Base-by-base conservation (phyloP, 2,888 invertebrate genomes). In the Dichetophora obliterata region DNA sequence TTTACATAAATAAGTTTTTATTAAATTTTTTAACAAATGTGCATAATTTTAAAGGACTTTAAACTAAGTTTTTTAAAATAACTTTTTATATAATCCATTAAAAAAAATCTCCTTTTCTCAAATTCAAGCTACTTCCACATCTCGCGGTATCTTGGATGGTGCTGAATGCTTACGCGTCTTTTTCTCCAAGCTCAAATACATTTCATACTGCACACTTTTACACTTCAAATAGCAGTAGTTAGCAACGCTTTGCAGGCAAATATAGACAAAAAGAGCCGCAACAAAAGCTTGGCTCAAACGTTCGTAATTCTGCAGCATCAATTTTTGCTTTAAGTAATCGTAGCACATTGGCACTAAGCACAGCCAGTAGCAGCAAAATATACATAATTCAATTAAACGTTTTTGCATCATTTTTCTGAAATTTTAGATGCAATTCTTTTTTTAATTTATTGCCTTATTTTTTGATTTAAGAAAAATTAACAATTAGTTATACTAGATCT, bases 371-470 rank as follows among this genome's bases (percentile, higher is more conserved):
- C 83, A 80, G 16, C 84, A 75, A 14, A 84, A 75, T 43, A 82
- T 80, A 52, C 83, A 83, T 22, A 85, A 24, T 77, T 85, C 84
- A 68, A 84, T 80, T 77, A 85, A 80, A 76, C 85, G 82, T 82
- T 84, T 85, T 66, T 84, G 84, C 81, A 84, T 84, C 84, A 85
- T 85, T 78, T 76, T 79, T 22, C 11, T 65, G 76, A 22, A 70
- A 19, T 54, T 31, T 3, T 4, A 31, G 31, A 31, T 31, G 31
- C 5, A 4, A 31, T 31, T 4, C 31, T 31, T 31, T 4, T 31
- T 31, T 31, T 31, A 5, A 54, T 54, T 54, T 54, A 16, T 54
- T 54, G 3, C 1, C 5, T 54, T 19, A 16, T 14, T 54, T 16
- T 54, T 19, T 8, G 1, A 22, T 4, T 31, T 4, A 31, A 31